These are phyloP conservation scores for Pampus argenteus DNA, from an alignment of 2,797 vertebrate genomes.

Conservation along the genomic window DNA sequence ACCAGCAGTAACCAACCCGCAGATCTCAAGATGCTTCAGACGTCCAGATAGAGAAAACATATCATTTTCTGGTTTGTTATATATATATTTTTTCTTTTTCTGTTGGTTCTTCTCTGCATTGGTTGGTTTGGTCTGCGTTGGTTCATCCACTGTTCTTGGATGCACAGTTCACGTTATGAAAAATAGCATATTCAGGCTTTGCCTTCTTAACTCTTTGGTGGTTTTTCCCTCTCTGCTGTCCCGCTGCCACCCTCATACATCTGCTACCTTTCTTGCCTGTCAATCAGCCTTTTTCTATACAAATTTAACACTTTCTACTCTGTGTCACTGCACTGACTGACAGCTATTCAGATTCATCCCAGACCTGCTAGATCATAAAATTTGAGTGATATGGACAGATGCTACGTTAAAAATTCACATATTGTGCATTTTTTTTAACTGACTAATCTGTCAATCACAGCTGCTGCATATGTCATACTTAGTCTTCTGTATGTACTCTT, in stretches of 20 bases:
- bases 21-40: background rate
- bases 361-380: background rate
- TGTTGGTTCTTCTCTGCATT: background rate
- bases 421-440: too few relatives aligned
- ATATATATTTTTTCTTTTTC: background rate
- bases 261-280: background rate
- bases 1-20: background rate
- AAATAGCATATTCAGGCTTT: slow-evolving; percentile 27
- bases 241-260: slow-evolving; percentile 7
- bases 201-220: slow-evolving; percentile 25
- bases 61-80: background rate
- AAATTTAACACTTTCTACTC: background rate
- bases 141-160: background rate
- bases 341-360: background rate
- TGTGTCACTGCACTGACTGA: background rate
- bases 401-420: background rate
- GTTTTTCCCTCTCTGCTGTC: slow-evolving; percentile 7
- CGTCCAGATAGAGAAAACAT: slow-evolving; percentile 1
- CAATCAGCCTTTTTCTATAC: background rate
- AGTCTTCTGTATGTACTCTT: background rate
- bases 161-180: background rate
- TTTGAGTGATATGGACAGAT: background rate
- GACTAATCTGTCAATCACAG: background rate
- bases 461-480: background rate
- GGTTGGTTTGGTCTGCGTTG: too few relatives aligned